A percentile compares a stretch with the other conserved stretches of the same genome.
Evolutionary conservation across 2,888 invertebrate genomes (phyloP).

Genomic region (Polietes domitor): DNA sequence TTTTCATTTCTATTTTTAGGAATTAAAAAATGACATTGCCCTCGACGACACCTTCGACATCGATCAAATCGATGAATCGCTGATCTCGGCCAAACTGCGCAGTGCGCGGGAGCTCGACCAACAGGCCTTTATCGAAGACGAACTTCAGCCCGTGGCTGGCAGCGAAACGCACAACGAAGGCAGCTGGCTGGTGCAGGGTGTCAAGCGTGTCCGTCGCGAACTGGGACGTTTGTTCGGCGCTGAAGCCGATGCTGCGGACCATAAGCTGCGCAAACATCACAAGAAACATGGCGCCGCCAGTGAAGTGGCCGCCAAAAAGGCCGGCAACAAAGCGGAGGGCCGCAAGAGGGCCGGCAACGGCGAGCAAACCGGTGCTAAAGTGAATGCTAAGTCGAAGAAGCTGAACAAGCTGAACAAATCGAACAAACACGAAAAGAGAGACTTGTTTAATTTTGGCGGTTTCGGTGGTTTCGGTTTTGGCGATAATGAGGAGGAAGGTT

Average conservation of each 20-base stretch:
- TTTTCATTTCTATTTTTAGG: constrained; percentile 59
- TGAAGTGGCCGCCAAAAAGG: constrained; percentile 23
- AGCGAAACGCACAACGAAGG: constrained; percentile 57
- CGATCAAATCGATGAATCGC: constrained; percentile 68
- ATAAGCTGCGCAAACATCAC: constrained; percentile 20
- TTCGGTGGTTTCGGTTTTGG: constrained; percentile 71
- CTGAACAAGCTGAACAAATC: constrained; percentile 39
- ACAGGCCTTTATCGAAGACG: constrained; percentile 73
- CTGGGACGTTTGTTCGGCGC: constrained; percentile 74
- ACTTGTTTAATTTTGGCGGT: constrained; percentile 63
- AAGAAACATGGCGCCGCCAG: constrained; percentile 45
- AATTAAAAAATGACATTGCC: constrained; percentile 71
- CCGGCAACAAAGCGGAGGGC: constrained; percentile 30
- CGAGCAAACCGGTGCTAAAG: constrained; percentile 8
- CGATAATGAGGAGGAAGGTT: constrained; percentile 61
- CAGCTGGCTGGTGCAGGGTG: constrained; percentile 75
- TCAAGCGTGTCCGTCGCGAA: constrained; percentile 77
- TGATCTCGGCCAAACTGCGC: constrained; percentile 53
- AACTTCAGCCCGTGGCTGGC: constrained; percentile 71
- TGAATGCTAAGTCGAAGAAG: constrained; percentile 15
- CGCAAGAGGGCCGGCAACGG: constrained; percentile 36
- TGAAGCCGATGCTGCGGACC: constrained; percentile 38
- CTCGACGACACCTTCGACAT: constrained; percentile 73
- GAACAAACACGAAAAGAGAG: constrained; percentile 67
- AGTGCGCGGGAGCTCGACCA: constrained; percentile 73